A percentile compares a stretch with the other conserved stretches of the same genome.
phyloP scores from a whole-genome alignment of 2,113 vertebrate genomes.

The Alectura lathami region DNA sequence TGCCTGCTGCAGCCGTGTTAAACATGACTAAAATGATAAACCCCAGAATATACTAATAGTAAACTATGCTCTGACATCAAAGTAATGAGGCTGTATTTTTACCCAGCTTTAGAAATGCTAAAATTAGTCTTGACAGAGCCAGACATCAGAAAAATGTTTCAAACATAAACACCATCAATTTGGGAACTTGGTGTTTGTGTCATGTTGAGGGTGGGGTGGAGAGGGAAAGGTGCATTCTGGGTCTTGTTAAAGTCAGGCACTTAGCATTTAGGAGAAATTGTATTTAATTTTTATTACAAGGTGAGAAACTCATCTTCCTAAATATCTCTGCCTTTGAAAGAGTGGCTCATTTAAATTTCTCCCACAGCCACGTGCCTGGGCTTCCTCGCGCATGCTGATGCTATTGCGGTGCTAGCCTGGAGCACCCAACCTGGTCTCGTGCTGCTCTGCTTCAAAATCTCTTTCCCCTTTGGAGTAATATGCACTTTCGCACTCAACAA shows the following conservation, averaged over 20 bases:
- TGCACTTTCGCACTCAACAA: background rate
- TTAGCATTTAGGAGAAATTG: constrained; percentile 34
- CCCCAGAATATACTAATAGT: constrained; percentile 82
- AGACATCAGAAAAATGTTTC: constrained; percentile 79
- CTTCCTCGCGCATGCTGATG: background rate
- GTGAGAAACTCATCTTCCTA: constrained; percentile 35
- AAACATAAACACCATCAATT: constrained; percentile 76
- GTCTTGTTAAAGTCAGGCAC: constrained; percentile 37
- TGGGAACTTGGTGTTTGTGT: constrained; percentile 59
- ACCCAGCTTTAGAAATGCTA: constrained; percentile 80
- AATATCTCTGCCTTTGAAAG: background rate
- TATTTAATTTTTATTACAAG: constrained; percentile 53
- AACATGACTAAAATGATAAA: constrained; percentile 92
- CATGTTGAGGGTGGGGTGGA: background rate
- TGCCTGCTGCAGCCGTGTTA: constrained; percentile 84
- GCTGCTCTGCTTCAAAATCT: background rate
- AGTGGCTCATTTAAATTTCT: background rate
- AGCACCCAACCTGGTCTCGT: background rate
- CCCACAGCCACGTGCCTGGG: background rate
- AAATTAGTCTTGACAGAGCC: constrained; percentile 83
- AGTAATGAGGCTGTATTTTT: constrained; percentile 87
- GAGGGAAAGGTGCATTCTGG: constrained; percentile 25
- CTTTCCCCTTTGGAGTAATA: background rate
- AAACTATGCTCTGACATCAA: constrained; percentile 86
- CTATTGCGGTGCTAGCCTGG: background rate